Percentiles rank a stretch among this genome's conserved stretches.
Conservation (phyloP, 2,888 invertebrate genomes). For the Rhopalosiphum nymphaeae region DNA sequence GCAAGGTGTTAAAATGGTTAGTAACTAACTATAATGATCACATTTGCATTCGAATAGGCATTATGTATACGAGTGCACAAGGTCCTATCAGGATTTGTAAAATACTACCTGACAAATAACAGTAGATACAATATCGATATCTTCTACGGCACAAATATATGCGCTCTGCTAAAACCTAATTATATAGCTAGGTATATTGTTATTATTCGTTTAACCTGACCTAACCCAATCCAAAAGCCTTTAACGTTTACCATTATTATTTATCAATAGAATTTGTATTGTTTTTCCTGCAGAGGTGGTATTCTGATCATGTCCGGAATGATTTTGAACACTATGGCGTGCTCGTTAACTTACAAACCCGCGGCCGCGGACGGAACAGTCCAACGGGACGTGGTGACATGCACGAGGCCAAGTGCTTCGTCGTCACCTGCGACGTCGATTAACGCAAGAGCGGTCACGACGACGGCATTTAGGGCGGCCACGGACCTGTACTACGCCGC, state of each 20-base stretch:
- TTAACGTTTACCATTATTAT: background rate
- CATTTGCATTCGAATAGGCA: too few relatives aligned
- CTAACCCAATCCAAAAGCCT: too few relatives aligned
- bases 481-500: constrained; percentile 3
- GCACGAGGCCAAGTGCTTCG: background rate
- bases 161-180: too few relatives aligned
- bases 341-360: constrained; percentile 34
- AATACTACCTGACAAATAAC: too few relatives aligned
- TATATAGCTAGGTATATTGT: too few relatives aligned
- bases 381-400: background rate
- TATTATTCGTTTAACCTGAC: background rate
- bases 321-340: constrained; percentile 39
- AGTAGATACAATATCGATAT: too few relatives aligned
- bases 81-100: too few relatives aligned
- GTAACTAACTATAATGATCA: too few relatives aligned
- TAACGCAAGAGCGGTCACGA: background rate
- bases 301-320: constrained; percentile 51
- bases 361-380: background rate
- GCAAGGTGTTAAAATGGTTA: background rate
- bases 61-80: too few relatives aligned
- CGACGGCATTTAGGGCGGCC: background rate
- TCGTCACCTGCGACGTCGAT: background rate
- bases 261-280: background rate
- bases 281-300: constrained; percentile 31
- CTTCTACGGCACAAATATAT: too few relatives aligned